phyloP scores from a whole-genome alignment of 2,113 vertebrate genomes.

The Tympanuchus pallidicinctus region DNA sequence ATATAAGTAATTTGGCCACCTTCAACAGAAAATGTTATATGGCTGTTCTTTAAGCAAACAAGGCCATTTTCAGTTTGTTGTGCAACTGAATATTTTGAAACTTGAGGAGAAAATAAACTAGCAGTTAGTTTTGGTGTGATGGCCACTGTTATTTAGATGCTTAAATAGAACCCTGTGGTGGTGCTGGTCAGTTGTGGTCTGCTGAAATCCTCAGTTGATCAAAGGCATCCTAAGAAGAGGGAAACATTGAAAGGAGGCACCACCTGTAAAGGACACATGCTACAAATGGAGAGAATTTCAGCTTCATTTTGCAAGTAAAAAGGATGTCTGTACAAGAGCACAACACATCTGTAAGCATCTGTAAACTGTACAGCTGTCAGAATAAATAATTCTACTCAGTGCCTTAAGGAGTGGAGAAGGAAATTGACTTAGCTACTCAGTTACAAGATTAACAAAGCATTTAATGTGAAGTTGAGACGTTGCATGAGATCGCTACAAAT shows the following conservation, averaged over 20 bases:
- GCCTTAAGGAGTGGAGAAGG: neutral
- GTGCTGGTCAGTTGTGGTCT: neutral
- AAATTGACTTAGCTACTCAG: neutral
- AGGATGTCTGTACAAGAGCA: neutral
- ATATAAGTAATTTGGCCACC: neutral
- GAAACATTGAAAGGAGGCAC: neutral
- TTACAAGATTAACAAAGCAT: neutral
- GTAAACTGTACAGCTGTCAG: neutral
- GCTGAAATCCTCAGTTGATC: neutral
- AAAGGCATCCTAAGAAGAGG: neutral
- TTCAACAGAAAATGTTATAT: neutral
- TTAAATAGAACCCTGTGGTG: conserved; percentile 43
- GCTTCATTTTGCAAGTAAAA: neutral
- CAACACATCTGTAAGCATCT: neutral
- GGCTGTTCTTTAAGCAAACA: neutral
- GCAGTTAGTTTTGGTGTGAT: neutral
- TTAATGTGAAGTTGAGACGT: neutral
- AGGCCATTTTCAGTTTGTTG: neutral
- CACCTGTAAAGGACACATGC: neutral
- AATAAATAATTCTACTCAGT: neutral
- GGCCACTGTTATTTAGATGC: conserved; percentile 32
- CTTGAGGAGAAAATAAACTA: conserved; percentile 17
- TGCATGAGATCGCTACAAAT: neutral
- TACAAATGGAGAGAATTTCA: neutral
- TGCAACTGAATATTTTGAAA: conserved; percentile 39